These are phyloP conservation scores for Trachymyrmex septentrionalis DNA, from an alignment of 1,140 invertebrate genomes.

Conservation along the genomic window DNA sequence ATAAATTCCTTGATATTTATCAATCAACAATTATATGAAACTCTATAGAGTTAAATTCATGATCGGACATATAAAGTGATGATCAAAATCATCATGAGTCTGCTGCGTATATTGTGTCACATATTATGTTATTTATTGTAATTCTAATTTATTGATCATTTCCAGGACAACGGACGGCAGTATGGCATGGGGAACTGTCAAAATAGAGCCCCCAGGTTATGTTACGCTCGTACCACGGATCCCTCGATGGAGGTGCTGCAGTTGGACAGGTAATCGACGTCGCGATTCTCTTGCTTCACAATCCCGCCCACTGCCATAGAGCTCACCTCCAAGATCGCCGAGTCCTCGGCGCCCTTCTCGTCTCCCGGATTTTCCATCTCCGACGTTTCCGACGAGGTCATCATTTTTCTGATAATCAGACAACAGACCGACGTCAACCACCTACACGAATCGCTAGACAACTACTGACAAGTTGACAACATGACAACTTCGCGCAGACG, in stretches of 20 bases:
- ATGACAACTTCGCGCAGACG: constrained; percentile 45
- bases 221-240: constrained; percentile 81
- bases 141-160: constrained; percentile 6
- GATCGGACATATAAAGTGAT: too few species aligned
- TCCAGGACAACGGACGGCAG: background rate
- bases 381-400: constrained; percentile 79
- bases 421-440: constrained; percentile 17
- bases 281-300: constrained; percentile 80
- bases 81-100: background rate
- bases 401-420: constrained; percentile 77
- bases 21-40: too few species aligned
- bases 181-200: background rate
- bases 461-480: constrained; percentile 8
- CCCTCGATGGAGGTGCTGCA: constrained; percentile 85
- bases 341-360: constrained; percentile 71
- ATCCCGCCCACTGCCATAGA: constrained; percentile 79
- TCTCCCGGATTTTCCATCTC: constrained; percentile 77
- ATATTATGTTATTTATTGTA: background rate
- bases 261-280: constrained; percentile 83
- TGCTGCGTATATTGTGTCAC: background rate
- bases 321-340: constrained; percentile 83
- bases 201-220: constrained; percentile 61
- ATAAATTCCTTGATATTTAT: too few species aligned
- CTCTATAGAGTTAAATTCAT: too few species aligned
- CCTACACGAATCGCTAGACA: background rate